Evolutionary conservation across 2,888 invertebrate genomes (phyloP).

Genomic region (Morinoia aosen): DNA sequence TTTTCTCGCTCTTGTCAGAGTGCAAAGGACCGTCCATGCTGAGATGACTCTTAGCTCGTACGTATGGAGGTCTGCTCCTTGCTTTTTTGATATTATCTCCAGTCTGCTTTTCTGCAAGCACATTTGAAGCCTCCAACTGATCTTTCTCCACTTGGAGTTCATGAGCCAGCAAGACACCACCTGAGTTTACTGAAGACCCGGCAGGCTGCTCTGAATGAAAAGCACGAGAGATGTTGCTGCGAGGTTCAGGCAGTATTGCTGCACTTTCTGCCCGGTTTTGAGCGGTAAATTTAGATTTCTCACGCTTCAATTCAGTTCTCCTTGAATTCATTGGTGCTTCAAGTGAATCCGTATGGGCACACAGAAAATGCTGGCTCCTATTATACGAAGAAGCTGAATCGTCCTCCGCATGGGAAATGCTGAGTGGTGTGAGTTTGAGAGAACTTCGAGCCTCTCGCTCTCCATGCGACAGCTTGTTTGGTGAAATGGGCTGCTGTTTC

Average conservation of each 20-base stretch:
- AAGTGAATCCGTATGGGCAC: not conserved
- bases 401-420: not conserved
- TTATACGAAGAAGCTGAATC: not conserved
- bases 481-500: not conserved
- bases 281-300: not conserved
- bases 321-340: not conserved
- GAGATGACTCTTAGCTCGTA: not conserved
- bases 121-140: not conserved
- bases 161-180: not conserved
- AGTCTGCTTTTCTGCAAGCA: not conserved
- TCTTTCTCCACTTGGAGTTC: not conserved
- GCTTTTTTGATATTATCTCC: not conserved
- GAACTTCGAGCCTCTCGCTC: not conserved
- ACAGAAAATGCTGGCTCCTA: not conserved
- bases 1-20: not conserved
- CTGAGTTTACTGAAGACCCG: not conserved
- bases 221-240: not conserved
- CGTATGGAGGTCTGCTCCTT: not conserved
- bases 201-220: not conserved
- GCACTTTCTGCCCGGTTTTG: not conserved
- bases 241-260: not conserved
- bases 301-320: not conserved
- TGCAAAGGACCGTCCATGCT: not conserved
- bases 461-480: not conserved
- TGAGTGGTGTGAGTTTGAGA: not conserved